Percentiles rank a stretch among this genome's conserved stretches.
phyloP scores from a whole-genome alignment of 2,113 vertebrate species.

The Puffinus mauretanicus region DNA sequence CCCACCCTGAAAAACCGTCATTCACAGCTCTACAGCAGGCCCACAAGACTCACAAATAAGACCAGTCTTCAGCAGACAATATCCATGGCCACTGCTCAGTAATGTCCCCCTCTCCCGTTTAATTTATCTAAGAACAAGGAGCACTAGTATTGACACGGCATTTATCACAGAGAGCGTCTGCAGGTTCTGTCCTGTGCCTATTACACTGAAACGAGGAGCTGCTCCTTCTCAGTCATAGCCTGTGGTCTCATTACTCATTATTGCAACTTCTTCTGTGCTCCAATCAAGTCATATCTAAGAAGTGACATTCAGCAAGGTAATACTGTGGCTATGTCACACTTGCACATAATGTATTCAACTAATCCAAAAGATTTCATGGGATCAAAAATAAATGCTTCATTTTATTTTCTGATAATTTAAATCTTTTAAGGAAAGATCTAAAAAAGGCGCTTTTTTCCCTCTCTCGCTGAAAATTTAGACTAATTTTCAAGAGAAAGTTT shows the following conservation, averaged over 20 bases:
- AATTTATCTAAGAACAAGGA: neutral
- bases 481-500: neutral
- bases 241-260: neutral
- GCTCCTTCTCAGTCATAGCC: neutral
- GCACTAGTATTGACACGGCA: neutral
- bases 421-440: neutral
- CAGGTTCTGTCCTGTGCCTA: neutral
- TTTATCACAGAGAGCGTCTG: neutral
- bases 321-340: neutral
- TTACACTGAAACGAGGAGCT: neutral
- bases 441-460: accelerated
- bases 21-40: neutral
- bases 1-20: neutral
- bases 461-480: accelerated
- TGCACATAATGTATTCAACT: neutral
- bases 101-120: neutral
- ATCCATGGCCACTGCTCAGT: neutral
- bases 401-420: neutral
- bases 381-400: neutral
- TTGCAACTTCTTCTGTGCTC: neutral
- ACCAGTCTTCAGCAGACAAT: neutral
- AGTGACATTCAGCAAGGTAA: neutral
- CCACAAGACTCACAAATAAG: accelerated
- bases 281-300: neutral
- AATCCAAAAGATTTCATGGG: neutral